Conservation (phyloP, 2,797 vertebrate genomes). For the Moxostoma hubbsi region DNA sequence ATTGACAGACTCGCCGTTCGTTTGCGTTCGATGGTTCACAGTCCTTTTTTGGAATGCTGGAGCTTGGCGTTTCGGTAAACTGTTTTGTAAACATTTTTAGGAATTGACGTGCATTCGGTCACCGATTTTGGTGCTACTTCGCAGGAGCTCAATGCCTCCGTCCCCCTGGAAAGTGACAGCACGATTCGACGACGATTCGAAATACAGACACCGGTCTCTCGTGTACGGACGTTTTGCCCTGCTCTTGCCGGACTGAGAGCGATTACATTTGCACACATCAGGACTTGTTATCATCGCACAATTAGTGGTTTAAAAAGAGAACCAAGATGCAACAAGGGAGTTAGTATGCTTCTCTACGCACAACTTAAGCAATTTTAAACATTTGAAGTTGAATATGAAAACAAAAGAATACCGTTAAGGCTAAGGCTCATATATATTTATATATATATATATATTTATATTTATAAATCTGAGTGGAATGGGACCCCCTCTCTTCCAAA, state of each 20-base stretch:
- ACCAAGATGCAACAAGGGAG: conserved; percentile 58
- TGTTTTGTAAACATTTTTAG: conserved; percentile 65
- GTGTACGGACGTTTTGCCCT: conserved; percentile 56
- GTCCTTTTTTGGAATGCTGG: conserved; percentile 64
- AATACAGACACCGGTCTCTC: conserved; percentile 69
- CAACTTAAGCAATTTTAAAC: conserved; percentile 65
- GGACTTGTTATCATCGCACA: conserved; percentile 56
- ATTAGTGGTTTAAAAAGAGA: conserved; percentile 74
- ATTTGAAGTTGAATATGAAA: conserved; percentile 51
- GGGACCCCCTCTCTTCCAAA: conserved; percentile 23
- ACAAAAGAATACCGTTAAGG: conserved; percentile 73
- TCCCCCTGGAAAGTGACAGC: conserved; percentile 57
- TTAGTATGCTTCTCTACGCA: conserved; percentile 58
- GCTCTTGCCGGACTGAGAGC: conserved; percentile 46
- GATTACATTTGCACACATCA: conserved; percentile 53
- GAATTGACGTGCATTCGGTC: conserved; percentile 55
- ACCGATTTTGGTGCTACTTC: conserved; percentile 45
- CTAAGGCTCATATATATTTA: conserved; percentile 68
- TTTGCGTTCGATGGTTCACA: conserved; percentile 62
- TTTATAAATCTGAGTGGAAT: conserved; percentile 38
- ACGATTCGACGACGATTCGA: conserved; percentile 65
- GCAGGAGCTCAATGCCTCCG: conserved; percentile 69
- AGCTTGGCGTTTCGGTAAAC: conserved; percentile 65
- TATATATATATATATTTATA: conserved; percentile 6
- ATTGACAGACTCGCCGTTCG: conserved; percentile 20